phyloP scores from a whole-genome alignment of 2,888 invertebrate genomes.

The Habroteleia sp. region DNA sequence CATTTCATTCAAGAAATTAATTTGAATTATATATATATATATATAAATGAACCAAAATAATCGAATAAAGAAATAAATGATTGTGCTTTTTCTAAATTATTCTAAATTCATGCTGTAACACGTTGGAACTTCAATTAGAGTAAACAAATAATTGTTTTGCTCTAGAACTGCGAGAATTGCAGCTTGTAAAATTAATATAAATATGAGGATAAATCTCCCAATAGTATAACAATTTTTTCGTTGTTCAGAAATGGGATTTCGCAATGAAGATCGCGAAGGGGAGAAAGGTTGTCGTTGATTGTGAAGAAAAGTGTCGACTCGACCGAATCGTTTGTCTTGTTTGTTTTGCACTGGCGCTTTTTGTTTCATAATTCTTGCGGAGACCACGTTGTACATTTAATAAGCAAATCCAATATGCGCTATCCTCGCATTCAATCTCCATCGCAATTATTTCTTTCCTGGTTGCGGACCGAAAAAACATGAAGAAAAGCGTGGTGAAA shows the following conservation, averaged over 20 bases:
- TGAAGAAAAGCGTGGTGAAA: slow-evolving; percentile 30
- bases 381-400: slow-evolving; percentile 59
- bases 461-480: slow-evolving; percentile 46
- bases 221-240: slow-evolving; percentile 26
- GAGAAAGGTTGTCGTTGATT: slow-evolving; percentile 43
- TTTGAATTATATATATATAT: too few species aligned
- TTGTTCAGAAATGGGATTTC: slow-evolving; percentile 14
- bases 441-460: slow-evolving; percentile 60
- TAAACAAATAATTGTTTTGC: too few species aligned
- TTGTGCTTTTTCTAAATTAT: too few species aligned
- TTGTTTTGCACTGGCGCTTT: slow-evolving; percentile 16
- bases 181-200: slow-evolving; percentile 4
- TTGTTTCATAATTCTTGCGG: slow-evolving; percentile 54
- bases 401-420: slow-evolving; percentile 64
- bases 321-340: slow-evolving; percentile 24
- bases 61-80: too few species aligned
- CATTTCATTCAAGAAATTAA: too few species aligned
- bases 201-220: slow-evolving; percentile 21
- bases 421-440: slow-evolving; percentile 58
- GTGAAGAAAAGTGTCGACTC: slow-evolving; percentile 55
- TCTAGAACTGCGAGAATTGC: too few species aligned
- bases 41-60: too few species aligned
- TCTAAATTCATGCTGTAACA: too few species aligned
- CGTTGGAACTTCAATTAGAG: too few species aligned
- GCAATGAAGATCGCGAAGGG: slow-evolving; percentile 25